Conservation (phyloP, 2,888 invertebrate genomes). For the Uropetala carovei region DNA sequence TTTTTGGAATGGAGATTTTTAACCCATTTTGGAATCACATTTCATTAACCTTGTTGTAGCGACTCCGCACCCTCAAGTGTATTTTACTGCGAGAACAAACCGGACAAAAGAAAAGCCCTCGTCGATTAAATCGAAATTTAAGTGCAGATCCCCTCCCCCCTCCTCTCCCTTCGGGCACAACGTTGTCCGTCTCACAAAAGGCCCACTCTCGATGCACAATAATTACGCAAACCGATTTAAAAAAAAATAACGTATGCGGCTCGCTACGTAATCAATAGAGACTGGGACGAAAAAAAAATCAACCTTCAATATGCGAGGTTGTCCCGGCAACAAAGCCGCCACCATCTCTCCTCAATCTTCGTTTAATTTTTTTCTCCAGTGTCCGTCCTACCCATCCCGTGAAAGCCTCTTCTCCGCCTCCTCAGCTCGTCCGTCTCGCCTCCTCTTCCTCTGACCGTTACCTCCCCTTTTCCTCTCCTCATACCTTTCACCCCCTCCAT, state of each 20-base stretch:
- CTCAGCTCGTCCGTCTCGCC: background rate
- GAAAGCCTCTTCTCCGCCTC: background rate
- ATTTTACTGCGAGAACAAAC: no score
- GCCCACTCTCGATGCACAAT: background rate
- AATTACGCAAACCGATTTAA: background rate
- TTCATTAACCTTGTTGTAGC: no score
- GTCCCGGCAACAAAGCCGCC: background rate
- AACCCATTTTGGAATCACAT: no score
- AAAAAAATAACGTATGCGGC: background rate
- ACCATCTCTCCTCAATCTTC: background rate
- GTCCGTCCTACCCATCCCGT: background rate
- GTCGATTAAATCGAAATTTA: background rate
- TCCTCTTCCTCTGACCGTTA: background rate
- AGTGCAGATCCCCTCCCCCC: background rate
- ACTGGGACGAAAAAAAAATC: background rate
- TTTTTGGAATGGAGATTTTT: no score
- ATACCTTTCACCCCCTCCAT: background rate
- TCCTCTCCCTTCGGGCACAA: background rate
- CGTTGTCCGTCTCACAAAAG: background rate
- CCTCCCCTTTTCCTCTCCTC: background rate
- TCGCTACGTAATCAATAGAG: background rate
- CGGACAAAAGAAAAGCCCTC: no score
- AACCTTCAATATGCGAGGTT: background rate
- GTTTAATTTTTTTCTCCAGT: background rate
- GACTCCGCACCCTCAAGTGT: no score